These are phyloP conservation scores for Hassar affinis DNA, from an alignment of 2,113 vertebrate species.

Conservation along the genomic window DNA sequence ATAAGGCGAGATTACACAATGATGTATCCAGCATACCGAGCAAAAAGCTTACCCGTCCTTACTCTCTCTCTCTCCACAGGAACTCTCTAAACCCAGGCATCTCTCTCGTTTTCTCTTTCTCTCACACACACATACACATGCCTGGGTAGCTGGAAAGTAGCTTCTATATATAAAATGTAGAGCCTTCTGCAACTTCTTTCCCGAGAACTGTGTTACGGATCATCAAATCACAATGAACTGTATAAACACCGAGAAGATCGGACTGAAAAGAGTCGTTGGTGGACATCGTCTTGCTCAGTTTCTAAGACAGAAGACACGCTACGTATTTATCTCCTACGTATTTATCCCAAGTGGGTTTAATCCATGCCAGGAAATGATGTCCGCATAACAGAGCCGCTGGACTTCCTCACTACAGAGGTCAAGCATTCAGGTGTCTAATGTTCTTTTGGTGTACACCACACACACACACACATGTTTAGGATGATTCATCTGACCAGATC, in stretches of 20 bases:
- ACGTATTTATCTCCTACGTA: no score
- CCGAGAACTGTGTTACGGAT: neutral
- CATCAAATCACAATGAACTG: neutral
- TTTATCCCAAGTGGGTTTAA: neutral
- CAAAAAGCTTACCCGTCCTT: conserved; percentile 51
- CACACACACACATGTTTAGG: neutral
- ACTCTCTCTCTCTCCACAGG: conserved; percentile 36
- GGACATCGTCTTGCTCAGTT: neutral
- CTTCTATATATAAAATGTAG: neutral
- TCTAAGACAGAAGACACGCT: neutral
- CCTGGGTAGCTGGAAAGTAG: neutral
- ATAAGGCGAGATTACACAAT: conserved; percentile 75
- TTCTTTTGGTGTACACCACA: neutral
- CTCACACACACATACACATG: neutral
- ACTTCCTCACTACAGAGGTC: neutral
- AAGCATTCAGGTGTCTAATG: neutral
- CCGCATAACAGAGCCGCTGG: neutral
- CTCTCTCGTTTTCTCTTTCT: neutral
- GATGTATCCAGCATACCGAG: conserved; percentile 55
- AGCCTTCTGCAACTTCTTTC: neutral
- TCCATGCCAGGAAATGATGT: neutral
- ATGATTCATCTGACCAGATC: neutral
- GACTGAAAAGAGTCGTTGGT: no score
- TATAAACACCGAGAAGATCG: no score
- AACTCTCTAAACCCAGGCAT: conserved; percentile 41